phyloP scores from a whole-genome alignment of 30 jellyfish, hydroid and myxozoan genomes.

The Aurelia sp. region DNA sequence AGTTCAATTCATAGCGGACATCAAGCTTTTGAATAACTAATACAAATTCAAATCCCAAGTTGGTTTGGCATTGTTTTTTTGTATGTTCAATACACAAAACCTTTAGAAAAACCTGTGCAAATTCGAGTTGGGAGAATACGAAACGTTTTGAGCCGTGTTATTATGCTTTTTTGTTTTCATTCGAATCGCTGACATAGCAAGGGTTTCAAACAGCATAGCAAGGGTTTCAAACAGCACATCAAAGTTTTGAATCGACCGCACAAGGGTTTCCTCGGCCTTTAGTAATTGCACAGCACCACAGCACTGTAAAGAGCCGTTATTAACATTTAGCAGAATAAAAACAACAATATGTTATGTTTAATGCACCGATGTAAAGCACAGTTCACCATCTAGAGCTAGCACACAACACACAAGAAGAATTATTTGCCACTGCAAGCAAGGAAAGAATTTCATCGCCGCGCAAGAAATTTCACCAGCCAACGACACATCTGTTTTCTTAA shows the following conservation, averaged over 20 bases:
- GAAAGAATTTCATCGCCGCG: conserved; percentile 12
- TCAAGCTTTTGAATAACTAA: conserved; percentile 31
- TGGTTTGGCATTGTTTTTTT: conserved; percentile 23
- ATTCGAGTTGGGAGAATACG: conserved; percentile 22
- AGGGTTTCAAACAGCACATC: conserved; percentile 61
- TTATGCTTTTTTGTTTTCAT: conserved; percentile 41
- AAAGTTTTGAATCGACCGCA: conserved; percentile 57
- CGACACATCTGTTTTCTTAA: conserved; percentile 1
- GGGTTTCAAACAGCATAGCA: conserved; percentile 22
- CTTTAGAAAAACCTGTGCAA: conserved; percentile 17
- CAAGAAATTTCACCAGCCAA: not conserved
- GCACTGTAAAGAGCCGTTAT: conserved; percentile 21
- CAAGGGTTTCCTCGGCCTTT: conserved; percentile 68
- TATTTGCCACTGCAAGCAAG: not conserved
- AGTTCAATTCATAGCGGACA: conserved; percentile 36
- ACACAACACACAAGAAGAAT: too few species aligned
- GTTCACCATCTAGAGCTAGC: not conserved
- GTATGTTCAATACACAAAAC: conserved; percentile 62
- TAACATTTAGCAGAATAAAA: not conserved
- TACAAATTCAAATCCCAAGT: conserved; percentile 62
- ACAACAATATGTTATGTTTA: not conserved
- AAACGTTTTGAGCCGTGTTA: conserved; percentile 34
- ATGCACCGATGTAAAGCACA: not conserved
- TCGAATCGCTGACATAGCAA: conserved; percentile 60
- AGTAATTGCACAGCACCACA: conserved; percentile 50